Evolutionary conservation across 2,113 vertebrate genomes (phyloP).

Genomic region (Tetrax tetrax): DNA sequence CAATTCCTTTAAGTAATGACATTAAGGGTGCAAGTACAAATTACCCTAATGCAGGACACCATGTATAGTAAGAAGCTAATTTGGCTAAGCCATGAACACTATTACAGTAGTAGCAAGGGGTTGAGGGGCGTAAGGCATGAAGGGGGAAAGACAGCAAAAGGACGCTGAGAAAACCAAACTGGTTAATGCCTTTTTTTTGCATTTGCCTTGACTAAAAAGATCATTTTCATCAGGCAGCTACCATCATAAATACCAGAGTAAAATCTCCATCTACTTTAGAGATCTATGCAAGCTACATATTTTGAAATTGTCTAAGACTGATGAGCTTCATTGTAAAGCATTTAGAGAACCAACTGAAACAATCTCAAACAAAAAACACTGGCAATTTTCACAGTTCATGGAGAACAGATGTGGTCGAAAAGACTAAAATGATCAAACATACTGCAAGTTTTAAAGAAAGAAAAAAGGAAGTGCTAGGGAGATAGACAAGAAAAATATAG

Average conservation of each 20-base stretch:
- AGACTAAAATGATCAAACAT: not conserved
- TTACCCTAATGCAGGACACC: not conserved
- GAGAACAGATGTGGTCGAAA: not conserved
- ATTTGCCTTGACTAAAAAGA: not conserved
- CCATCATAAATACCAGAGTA: not conserved
- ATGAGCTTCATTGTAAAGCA: not conserved
- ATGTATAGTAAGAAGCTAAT: not conserved
- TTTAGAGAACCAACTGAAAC: not conserved
- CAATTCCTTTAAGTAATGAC: not conserved
- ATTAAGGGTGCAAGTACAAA: not conserved
- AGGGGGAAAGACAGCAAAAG: not conserved
- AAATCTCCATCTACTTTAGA: not conserved
- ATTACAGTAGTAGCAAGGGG: not conserved
- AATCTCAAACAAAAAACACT: not conserved
- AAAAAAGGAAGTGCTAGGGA: not conserved
- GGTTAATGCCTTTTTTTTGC: not conserved
- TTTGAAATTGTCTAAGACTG: not conserved
- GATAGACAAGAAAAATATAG: not conserved
- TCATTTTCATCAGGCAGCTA: not conserved
- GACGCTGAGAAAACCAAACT: not conserved
- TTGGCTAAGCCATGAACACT: not conserved
- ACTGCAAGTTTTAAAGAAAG: not conserved
- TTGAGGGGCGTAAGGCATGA: not conserved
- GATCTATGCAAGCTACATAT: not conserved
- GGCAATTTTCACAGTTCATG: not conserved